phyloP scores from a whole-genome alignment of 2,888 invertebrate genomes.

The Cataglyphis livida region DNA sequence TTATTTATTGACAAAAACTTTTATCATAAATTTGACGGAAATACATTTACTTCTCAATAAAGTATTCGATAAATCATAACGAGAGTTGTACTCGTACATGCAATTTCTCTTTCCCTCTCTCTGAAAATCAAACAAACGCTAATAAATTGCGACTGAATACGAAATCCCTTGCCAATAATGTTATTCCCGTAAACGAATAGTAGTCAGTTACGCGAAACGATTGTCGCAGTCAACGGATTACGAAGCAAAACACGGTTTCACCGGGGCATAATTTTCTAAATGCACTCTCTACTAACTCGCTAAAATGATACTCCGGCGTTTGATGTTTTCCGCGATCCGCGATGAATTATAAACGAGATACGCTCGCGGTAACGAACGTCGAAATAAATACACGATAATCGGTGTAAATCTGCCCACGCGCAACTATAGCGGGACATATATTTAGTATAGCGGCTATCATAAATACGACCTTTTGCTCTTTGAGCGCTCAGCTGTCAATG shows the following conservation, averaged over 20 bases:
- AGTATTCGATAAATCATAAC: background rate
- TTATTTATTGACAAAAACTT: constrained; percentile 15
- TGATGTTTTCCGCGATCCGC: constrained; percentile 30
- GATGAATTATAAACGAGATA: constrained; percentile 45
- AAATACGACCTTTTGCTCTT: constrained; percentile 47
- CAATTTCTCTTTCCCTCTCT: constrained; percentile 17
- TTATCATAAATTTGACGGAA: background rate
- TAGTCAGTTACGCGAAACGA: constrained; percentile 29
- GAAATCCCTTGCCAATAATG: constrained; percentile 9
- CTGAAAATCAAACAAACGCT: constrained; percentile 1
- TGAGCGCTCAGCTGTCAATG: constrained; percentile 43
- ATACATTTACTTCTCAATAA: constrained; percentile 7
- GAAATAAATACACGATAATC: constrained; percentile 51
- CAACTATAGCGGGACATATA: constrained; percentile 19
- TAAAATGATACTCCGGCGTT: constrained; percentile 40
- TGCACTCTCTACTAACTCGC: constrained; percentile 31
- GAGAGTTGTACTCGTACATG: background rate
- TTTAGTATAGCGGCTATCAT: constrained; percentile 26
- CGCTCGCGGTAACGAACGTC: constrained; percentile 24
- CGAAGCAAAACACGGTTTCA: constrained; percentile 23
- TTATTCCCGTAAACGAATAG: constrained; percentile 38
- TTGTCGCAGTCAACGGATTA: constrained; percentile 31
- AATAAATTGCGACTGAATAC: constrained; percentile 34
- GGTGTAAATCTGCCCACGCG: constrained; percentile 46
- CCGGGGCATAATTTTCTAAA: constrained; percentile 48